A percentile compares a stretch with the other conserved stretches of the same genome.
phyloP scores from a whole-genome alignment of 2,888 invertebrate genomes.

The Corbicula japonica region DNA sequence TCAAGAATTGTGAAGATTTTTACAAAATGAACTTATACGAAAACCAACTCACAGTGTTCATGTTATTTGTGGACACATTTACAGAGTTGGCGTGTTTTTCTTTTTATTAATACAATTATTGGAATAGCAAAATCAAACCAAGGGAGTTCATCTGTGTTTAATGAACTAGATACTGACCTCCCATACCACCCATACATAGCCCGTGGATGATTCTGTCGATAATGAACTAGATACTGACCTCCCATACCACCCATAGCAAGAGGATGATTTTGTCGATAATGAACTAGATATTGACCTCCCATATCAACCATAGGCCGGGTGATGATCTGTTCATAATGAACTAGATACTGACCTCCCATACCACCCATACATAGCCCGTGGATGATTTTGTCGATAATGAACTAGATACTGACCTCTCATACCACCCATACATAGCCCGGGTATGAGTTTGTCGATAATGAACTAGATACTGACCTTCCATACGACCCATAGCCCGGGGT shows the following conservation, averaged over 20 bases:
- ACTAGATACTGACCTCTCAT: slow-evolving; percentile 76
- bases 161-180: no score
- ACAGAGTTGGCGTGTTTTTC: no score
- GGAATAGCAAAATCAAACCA: no score
- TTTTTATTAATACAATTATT: no score
- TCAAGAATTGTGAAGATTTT: no score
- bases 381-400: slow-evolving; percentile 82
- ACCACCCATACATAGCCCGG: slow-evolving; percentile 76
- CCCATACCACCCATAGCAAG: slow-evolving; percentile 77
- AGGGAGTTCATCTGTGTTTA: no score
- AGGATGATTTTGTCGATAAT: slow-evolving; percentile 81
- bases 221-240: no score
- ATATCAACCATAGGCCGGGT: slow-evolving; percentile 75
- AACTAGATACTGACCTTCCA: slow-evolving; percentile 77
- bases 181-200: slow-evolving; percentile 77
- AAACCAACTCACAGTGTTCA: no score
- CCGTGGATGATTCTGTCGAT: slow-evolving; percentile 79
- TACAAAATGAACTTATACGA: no score
- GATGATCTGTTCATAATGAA: slow-evolving; percentile 81
- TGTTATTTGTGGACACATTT: no score
- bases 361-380: slow-evolving; percentile 77
- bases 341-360: slow-evolving; percentile 75
- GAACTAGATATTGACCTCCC: slow-evolving; percentile 77
- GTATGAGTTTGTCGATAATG: slow-evolving; percentile 81
- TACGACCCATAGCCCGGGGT: slow-evolving; percentile 76